These are phyloP conservation scores for Cephus nigrinus DNA, from an alignment of 2,888 invertebrate species.

Conservation along the genomic window DNA sequence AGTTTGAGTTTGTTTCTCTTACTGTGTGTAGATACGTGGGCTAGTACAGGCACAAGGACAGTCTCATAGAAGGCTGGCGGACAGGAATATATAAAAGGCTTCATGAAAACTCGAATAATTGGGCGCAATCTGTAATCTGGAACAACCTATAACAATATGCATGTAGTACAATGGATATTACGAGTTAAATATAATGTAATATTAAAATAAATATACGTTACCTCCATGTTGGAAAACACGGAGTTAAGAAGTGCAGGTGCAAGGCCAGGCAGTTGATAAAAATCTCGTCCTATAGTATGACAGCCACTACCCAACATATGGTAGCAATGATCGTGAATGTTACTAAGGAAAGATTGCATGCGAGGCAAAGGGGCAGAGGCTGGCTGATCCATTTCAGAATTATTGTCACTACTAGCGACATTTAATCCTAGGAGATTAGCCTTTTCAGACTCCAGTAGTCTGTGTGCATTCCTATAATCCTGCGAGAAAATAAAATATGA, in stretches of 20 bases:
- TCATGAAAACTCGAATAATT: constrained; percentile 85
- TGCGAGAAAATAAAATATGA: constrained; percentile 41
- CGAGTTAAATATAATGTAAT: not conserved
- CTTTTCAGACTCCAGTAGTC: constrained; percentile 81
- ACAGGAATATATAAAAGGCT: constrained; percentile 87
- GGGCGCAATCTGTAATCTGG: constrained; percentile 89
- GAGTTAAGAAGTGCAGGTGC: constrained; percentile 80
- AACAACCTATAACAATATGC: constrained; percentile 70
- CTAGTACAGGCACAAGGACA: constrained; percentile 83
- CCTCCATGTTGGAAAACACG: constrained; percentile 76
- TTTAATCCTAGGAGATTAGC: constrained; percentile 78
- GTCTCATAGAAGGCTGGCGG: constrained; percentile 82
- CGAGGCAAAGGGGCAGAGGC: constrained; percentile 75
- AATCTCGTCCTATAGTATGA: constrained; percentile 81
- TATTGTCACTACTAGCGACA: constrained; percentile 50
- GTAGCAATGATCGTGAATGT: constrained; percentile 84
- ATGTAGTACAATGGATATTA: constrained; percentile 12
- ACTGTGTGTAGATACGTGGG: constrained; percentile 83
- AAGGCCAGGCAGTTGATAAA: constrained; percentile 83
- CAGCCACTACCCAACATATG: constrained; percentile 76
- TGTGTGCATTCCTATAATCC: constrained; percentile 77
- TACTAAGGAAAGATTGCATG: constrained; percentile 86
- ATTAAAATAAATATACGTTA: constrained; percentile 44
- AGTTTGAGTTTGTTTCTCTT: constrained; percentile 54
- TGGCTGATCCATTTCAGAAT: constrained; percentile 65